A percentile compares a stretch with the other conserved stretches of the same genome.
phyloP scores from a whole-genome alignment of 2,797 vertebrate genomes.

The Neosilurus mollespiculum region DNA sequence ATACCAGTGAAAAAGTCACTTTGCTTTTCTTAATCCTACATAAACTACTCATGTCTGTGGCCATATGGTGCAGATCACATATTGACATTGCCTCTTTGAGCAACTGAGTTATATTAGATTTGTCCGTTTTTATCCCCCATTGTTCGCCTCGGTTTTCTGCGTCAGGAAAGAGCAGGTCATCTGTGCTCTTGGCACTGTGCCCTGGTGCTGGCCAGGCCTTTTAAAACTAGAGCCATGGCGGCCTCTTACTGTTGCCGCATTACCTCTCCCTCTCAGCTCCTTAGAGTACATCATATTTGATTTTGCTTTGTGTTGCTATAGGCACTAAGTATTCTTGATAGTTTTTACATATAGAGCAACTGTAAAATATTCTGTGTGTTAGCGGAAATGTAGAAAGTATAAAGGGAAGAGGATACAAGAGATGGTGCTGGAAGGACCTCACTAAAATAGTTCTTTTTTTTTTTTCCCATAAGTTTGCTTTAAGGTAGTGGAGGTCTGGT shows the following conservation, averaged over 20 bases:
- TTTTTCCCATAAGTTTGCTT: neutral
- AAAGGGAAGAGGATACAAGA: neutral
- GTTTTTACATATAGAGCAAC: neutral
- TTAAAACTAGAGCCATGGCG: conserved; percentile 39
- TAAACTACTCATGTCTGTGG: conserved; percentile 38
- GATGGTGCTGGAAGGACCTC: conserved; percentile 7
- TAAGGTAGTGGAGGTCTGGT: neutral
- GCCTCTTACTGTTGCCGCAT: conserved; percentile 17
- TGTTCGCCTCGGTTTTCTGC: conserved; percentile 48
- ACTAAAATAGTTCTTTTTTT: neutral
- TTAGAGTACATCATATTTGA: neutral
- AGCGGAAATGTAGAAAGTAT: neutral
- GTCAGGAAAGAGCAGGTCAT: conserved; percentile 55
- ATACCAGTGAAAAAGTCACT: conserved; percentile 5
- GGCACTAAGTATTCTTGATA: neutral
- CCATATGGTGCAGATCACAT: conserved; percentile 51
- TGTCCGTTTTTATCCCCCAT: conserved; percentile 55
- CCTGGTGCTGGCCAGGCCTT: conserved; percentile 17
- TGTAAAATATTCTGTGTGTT: neutral
- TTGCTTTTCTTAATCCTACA: conserved; percentile 26
- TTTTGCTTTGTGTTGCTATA: neutral
- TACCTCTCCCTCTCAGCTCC: conserved; percentile 12
- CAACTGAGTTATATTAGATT: conserved; percentile 55
- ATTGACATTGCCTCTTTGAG: conserved; percentile 47
- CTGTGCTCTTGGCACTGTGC: conserved; percentile 60